These are phyloP conservation scores for Acridotheres tristis DNA, from an alignment of 2,797 vertebrate species.

Conservation along the genomic window DNA sequence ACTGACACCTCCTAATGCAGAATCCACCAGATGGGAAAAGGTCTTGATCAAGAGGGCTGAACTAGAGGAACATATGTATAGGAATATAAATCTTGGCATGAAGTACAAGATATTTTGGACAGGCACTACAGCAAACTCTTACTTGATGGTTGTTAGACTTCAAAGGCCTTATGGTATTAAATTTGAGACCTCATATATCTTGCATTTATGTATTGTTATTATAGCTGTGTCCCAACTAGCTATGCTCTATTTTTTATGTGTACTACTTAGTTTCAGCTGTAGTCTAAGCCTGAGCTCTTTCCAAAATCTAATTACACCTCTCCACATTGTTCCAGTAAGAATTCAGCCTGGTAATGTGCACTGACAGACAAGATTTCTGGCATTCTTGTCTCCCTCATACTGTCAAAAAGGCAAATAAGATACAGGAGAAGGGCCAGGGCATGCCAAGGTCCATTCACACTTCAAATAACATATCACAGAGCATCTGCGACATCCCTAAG, in stretches of 20 bases:
- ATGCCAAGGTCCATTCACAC: slow-evolving; percentile 5
- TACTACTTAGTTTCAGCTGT: background rate
- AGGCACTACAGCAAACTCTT: background rate
- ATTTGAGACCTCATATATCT: background rate
- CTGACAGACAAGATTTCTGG: background rate
- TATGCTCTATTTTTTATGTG: background rate
- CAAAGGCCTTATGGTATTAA: background rate
- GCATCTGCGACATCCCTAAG: background rate
- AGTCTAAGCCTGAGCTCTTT: background rate
- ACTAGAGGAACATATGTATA: background rate
- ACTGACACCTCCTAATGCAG: background rate
- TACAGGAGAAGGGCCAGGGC: background rate
- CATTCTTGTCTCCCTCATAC: background rate
- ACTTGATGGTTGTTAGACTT: background rate
- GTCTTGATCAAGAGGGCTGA: background rate
- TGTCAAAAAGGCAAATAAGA: slow-evolving; percentile 17
- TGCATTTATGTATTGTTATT: background rate
- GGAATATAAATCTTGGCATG: background rate
- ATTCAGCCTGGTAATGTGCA: background rate
- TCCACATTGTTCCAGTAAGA: background rate
- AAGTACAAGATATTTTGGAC: background rate
- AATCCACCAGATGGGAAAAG: background rate
- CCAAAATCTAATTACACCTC: background rate
- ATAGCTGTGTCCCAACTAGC: background rate
- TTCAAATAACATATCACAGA: background rate